A percentile compares a stretch with the other conserved stretches of the same genome.
phyloP scores from a whole-genome alignment of 1,140 invertebrate species.

The Nasonia giraulti region DNA sequence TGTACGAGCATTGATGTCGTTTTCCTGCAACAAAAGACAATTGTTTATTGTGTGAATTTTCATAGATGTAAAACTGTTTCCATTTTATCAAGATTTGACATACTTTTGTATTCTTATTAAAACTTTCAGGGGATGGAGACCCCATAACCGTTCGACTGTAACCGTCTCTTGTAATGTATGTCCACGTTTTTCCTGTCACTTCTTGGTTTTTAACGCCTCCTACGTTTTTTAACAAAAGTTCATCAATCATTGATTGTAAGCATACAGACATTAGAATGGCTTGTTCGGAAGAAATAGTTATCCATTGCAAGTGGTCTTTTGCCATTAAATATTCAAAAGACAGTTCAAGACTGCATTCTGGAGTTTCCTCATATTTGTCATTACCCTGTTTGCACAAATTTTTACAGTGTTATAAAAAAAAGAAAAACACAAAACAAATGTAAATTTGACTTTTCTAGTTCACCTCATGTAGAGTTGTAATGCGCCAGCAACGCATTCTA shows the following conservation, averaged over 20 bases:
- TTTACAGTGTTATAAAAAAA: background rate
- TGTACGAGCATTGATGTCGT: constrained; percentile 52
- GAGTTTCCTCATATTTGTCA: constrained; percentile 63
- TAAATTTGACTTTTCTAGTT: constrained; percentile 18
- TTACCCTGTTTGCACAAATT: constrained; percentile 56
- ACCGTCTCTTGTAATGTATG: constrained; percentile 77
- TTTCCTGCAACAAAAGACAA: constrained; percentile 44
- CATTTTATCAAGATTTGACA: background rate
- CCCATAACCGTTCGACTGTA: constrained; percentile 69
- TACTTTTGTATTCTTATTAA: constrained; percentile 58
- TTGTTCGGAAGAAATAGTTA: constrained; percentile 91
- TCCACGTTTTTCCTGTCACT: constrained; percentile 69
- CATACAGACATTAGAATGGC: constrained; percentile 96
- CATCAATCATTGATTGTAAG: constrained; percentile 95
- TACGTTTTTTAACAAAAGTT: constrained; percentile 89
- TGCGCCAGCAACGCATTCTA: constrained; percentile 96
- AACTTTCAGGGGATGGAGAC: constrained; percentile 59
- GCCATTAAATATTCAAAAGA: constrained; percentile 97
- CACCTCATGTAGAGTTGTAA: constrained; percentile 89
- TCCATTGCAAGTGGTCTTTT: constrained; percentile 94
- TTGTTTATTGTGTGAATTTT: background rate
- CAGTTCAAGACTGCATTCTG: constrained; percentile 81
- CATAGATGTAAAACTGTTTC: background rate
- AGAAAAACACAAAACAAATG: constrained; percentile 2
- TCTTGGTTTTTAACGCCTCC: constrained; percentile 70